Evolutionary conservation across 2,888 invertebrate genomes (phyloP).

Genomic region (Tetranychus piercei): DNA sequence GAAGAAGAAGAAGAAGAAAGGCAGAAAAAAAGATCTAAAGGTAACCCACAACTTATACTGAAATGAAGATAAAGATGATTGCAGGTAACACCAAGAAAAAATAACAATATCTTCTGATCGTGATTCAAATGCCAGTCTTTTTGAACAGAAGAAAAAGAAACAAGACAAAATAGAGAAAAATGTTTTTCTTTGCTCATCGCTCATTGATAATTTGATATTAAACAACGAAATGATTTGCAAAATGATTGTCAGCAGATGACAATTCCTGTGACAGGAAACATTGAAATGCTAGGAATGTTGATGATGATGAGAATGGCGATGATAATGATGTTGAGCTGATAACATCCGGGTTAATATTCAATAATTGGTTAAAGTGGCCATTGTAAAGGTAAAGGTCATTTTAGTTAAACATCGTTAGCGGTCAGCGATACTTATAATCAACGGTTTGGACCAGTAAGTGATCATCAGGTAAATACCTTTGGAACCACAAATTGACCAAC

Average conservation of each 20-base stretch:
- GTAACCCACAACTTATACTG: neutral
- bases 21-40: neutral
- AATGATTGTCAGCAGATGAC: neutral
- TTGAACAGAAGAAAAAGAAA: no score
- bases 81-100: neutral
- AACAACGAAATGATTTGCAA: neutral
- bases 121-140: no score
- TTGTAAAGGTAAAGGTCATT: neutral
- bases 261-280: neutral
- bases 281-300: neutral
- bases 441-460: neutral
- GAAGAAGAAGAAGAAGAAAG: neutral
- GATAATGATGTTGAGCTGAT: neutral
- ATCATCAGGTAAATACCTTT: neutral
- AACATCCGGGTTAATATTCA: no score
- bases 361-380: no score
- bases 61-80: neutral
- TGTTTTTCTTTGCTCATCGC: neutral
- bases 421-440: neutral
- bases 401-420: neutral
- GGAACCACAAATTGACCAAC: neutral
- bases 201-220: neutral
- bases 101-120: no score
- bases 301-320: neutral
- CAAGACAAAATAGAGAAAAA: no score